These are phyloP conservation scores for Mohoua ochrocephala DNA, from an alignment of 2,113 vertebrate genomes.

Conservation along the genomic window DNA sequence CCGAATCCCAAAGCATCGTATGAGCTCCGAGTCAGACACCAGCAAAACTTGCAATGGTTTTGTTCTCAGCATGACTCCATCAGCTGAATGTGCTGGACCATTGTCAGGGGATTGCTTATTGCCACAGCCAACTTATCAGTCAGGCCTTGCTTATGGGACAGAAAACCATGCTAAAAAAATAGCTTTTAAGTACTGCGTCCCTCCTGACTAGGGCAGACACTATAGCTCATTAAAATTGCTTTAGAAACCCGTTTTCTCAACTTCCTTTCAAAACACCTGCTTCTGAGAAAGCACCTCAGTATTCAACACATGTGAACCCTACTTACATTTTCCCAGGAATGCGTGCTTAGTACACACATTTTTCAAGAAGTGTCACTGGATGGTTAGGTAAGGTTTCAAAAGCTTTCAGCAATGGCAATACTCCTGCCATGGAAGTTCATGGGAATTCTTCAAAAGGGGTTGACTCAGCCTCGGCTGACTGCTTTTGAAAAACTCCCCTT, in stretches of 20 bases:
- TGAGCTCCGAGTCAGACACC: background rate
- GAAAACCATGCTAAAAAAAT: background rate
- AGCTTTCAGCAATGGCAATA: constrained; percentile 10
- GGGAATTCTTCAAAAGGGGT: background rate
- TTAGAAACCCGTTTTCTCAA: background rate
- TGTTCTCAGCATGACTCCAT: background rate
- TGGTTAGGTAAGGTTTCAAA: constrained; percentile 40
- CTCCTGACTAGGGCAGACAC: background rate
- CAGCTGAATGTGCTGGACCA: background rate
- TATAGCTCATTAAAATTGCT: background rate
- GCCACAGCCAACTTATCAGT: background rate
- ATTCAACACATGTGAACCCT: background rate
- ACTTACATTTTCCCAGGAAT: constrained; percentile 14
- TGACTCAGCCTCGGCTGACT: background rate
- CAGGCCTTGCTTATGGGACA: background rate
- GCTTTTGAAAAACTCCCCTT: constrained; percentile 29
- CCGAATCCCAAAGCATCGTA: background rate
- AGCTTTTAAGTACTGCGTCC: background rate
- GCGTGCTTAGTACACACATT: constrained; percentile 24
- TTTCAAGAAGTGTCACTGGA: constrained; percentile 33
- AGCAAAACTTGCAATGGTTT: background rate
- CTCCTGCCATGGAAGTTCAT: constrained; percentile 4
- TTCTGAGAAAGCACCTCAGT: background rate
- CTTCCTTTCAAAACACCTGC: constrained; percentile 6
- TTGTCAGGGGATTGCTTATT: background rate